Evolutionary conservation across 2,888 invertebrate genomes (phyloP), one percentile per base, ranked within the genome.

Genomic region (Polydrusus pterygomalis): DNA sequence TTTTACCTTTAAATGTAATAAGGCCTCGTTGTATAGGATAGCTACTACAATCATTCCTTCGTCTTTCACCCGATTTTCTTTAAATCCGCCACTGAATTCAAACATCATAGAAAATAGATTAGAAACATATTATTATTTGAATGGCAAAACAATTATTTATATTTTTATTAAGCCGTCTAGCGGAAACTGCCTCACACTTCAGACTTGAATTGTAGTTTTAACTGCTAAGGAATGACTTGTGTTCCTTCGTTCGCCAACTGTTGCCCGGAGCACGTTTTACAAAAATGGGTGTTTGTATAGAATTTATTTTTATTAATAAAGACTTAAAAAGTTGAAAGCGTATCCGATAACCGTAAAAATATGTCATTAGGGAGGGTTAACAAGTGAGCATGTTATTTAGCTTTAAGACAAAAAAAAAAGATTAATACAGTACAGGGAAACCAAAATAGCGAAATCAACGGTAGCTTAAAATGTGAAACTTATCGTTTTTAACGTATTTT

Each of bases 321-420:
- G 25, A n/a, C 30, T n/a, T 56, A n/a, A 20, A 30, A 56, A n/a
- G n/a, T 25, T 13, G 11, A 30, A 56, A 30, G 56, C 51, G 20
- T 51, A 10, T 51, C 51, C 9, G 47, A 49, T 49, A 49, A 49
- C 47, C 47, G 47, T 49, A 49, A 49, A 49, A 49, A 49, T 49
- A 49, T 49, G 17, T 49, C 47, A 49, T 49, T 49, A 49, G 47
- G 17, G 47, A n/a, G 17, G 47, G 34, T 34, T 7, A 34, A 5
- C 34, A 34, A 34, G 34, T 25, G 25, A 5, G 25, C 25, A 25
- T 25, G 25, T 25, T 5, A 25, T 25, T 5, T 40, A 11, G 11
- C 13, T 7, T 40, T 47, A 25, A 25, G 25, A 25, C 25, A 25
- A 25, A 25, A 25, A 25, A 25, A 25, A 3, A 25, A 25, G 5